phyloP scores from a whole-genome alignment of 2,888 invertebrate genomes.

The Urechis unicinctus region DNA sequence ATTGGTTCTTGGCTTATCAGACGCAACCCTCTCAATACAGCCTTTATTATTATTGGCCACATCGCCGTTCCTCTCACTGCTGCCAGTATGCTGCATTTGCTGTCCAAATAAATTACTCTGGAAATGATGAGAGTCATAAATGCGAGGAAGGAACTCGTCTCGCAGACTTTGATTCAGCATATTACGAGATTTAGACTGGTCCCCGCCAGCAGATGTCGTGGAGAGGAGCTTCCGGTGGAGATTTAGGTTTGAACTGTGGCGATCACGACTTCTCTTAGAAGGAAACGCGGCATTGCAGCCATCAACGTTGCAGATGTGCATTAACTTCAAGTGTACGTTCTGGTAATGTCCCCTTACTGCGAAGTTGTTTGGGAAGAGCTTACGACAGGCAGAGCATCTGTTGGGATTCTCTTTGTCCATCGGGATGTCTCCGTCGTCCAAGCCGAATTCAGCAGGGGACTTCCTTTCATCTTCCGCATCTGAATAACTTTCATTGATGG shows the following conservation, averaged over 20 bases:
- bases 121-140: conserved; percentile 1
- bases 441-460: background rate
- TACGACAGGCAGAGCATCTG: conserved; percentile 85
- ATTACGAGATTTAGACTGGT: background rate
- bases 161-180: conserved; percentile 2
- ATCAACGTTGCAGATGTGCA: conserved; percentile 91
- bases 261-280: conserved; percentile 83
- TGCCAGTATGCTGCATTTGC: background rate
- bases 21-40: background rate
- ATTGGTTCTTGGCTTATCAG: background rate
- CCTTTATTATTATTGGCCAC: background rate
- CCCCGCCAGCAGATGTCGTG: conserved; percentile 19
- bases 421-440: conserved; percentile 60
- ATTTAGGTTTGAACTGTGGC: conserved; percentile 85
- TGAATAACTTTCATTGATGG: background rate
- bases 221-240: conserved; percentile 78
- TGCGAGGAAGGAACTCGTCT: conserved; percentile 8
- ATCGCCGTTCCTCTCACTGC: no score
- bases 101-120: background rate
- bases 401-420: conserved; percentile 86
- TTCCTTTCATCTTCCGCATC: conserved; percentile 2
- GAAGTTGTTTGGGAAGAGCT: conserved; percentile 87
- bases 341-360: conserved; percentile 91
- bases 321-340: conserved; percentile 87
- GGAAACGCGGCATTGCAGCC: conserved; percentile 93